Evolutionary conservation across 2,888 invertebrate genomes (phyloP).

Genomic region (Caenorhabditis sp.): DNA sequence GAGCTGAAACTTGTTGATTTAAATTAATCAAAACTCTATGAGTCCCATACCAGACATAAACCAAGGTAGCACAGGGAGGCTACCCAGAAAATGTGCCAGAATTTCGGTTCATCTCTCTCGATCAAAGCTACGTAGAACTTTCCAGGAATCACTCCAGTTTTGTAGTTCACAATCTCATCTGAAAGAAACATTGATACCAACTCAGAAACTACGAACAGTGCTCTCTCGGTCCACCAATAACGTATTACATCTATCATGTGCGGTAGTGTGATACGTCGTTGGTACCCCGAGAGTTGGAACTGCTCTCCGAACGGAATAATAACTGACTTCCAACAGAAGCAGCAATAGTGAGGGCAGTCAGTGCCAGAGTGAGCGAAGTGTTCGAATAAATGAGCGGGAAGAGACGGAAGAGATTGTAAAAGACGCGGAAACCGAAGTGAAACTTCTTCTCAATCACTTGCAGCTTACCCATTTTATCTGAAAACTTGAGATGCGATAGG

Average conservation of each 20-base stretch:
- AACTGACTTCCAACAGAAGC: conserved; percentile 70
- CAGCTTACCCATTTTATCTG: conserved; percentile 65
- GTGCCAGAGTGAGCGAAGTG: conserved; percentile 59
- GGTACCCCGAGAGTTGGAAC: conserved; percentile 22
- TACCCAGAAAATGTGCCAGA: conserved; percentile 83
- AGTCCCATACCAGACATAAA: conserved; percentile 67
- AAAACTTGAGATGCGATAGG: conserved; percentile 11
- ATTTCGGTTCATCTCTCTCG: conserved; percentile 84
- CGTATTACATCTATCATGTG: conserved; percentile 38
- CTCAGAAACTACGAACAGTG: not conserved
- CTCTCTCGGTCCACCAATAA: conserved; percentile 37
- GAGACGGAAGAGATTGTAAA: conserved; percentile 65
- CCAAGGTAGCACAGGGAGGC: conserved; percentile 83
- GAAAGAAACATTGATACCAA: conserved; percentile 31
- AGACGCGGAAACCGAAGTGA: conserved; percentile 61
- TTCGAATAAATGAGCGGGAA: conserved; percentile 69
- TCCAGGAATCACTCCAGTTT: conserved; percentile 86
- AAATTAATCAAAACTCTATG: conserved; percentile 11
- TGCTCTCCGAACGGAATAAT: conserved; percentile 5
- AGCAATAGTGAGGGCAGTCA: conserved; percentile 67
- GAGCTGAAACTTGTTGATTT: conserved; percentile 83
- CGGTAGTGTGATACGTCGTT: conserved; percentile 39
- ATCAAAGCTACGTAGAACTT: conserved; percentile 85
- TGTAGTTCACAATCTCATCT: conserved; percentile 85
- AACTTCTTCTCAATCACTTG: conserved; percentile 63